phyloP scores from a whole-genome alignment of 2,888 invertebrate genomes.

The Microchrysa polita region DNA sequence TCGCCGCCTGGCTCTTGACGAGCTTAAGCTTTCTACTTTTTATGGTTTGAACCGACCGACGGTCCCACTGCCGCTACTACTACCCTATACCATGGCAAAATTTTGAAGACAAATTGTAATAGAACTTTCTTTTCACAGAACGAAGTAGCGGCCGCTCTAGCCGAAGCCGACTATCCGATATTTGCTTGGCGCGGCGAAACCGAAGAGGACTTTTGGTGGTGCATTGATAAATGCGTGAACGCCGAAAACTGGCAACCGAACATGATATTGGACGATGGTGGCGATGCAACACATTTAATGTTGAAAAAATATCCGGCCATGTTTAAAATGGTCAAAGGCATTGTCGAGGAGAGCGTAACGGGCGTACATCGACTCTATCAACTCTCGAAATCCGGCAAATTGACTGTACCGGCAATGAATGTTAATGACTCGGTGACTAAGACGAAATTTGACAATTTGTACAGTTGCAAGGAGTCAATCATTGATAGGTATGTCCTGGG shows the following conservation, averaged over 20 bases:
- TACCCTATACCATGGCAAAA: no score
- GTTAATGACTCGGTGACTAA: slow-evolving; percentile 98
- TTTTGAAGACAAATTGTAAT: no score
- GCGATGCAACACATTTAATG: slow-evolving; percentile 96
- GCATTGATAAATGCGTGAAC: slow-evolving; percentile 94
- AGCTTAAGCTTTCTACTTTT: no score
- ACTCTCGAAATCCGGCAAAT: slow-evolving; percentile 91
- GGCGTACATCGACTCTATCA: slow-evolving; percentile 98
- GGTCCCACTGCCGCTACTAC: no score
- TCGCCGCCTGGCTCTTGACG: no score
- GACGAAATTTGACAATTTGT: slow-evolving; percentile 97
- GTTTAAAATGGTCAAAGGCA: slow-evolving; percentile 94
- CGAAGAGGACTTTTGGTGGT: slow-evolving; percentile 99
- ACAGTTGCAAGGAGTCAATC: slow-evolving; percentile 93
- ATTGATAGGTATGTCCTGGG: slow-evolving; percentile 79
- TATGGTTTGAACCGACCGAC: no score
- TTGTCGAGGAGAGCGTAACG: slow-evolving; percentile 97
- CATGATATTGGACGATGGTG: slow-evolving; percentile 97
- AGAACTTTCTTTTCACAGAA: no score
- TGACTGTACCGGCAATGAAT: slow-evolving; percentile 97
- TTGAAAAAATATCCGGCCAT: slow-evolving; percentile 93
- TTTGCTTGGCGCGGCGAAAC: slow-evolving; percentile 98
- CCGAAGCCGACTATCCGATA: slow-evolving; percentile 87
- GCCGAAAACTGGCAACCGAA: slow-evolving; percentile 96
- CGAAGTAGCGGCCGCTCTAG: slow-evolving; percentile 95